A percentile compares a stretch with the other conserved stretches of the same genome.
Evolutionary conservation across 2,888 invertebrate genomes (phyloP).

Genomic region (Melieria crassipennis): DNA sequence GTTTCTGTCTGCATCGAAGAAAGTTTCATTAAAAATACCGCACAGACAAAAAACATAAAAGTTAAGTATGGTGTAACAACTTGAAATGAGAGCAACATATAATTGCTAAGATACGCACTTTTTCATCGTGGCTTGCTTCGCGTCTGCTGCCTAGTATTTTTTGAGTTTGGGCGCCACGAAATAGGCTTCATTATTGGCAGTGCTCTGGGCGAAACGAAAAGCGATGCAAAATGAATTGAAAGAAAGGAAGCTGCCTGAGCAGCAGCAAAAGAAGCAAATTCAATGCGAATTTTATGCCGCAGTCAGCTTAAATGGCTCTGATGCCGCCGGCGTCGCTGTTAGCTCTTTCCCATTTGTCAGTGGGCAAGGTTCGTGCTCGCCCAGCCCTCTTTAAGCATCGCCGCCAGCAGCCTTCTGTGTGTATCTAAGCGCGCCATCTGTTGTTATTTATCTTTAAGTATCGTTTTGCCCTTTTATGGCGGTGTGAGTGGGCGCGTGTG

Average conservation of each 20-base stretch:
- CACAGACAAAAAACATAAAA: neutral
- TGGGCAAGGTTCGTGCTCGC: no score
- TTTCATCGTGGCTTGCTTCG: constrained; percentile 8
- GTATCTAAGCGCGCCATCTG: constrained; percentile 11
- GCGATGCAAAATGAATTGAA: constrained; percentile 23
- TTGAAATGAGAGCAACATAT: constrained; percentile 22
- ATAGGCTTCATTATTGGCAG: constrained; percentile 52
- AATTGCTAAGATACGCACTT: constrained; percentile 24
- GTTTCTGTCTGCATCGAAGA: neutral
- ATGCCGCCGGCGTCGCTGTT: no score
- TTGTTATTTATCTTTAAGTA: constrained; percentile 12
- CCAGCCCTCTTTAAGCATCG: neutral
- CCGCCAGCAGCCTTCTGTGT: neutral
- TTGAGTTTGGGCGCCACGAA: constrained; percentile 41
- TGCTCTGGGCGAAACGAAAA: constrained; percentile 42
- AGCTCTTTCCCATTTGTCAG: no score
- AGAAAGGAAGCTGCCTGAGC: neutral
- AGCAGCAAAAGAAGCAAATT: neutral
- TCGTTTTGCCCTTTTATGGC: constrained; percentile 2
- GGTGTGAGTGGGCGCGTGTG: neutral
- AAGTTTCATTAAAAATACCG: constrained; percentile 3
- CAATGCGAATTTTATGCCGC: no score
- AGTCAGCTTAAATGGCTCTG: no score
- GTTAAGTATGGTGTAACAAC: constrained; percentile 2
- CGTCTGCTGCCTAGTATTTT: constrained; percentile 15